Conservation (phyloP, 2,888 invertebrate genomes). For the Saturnia japonica region DNA sequence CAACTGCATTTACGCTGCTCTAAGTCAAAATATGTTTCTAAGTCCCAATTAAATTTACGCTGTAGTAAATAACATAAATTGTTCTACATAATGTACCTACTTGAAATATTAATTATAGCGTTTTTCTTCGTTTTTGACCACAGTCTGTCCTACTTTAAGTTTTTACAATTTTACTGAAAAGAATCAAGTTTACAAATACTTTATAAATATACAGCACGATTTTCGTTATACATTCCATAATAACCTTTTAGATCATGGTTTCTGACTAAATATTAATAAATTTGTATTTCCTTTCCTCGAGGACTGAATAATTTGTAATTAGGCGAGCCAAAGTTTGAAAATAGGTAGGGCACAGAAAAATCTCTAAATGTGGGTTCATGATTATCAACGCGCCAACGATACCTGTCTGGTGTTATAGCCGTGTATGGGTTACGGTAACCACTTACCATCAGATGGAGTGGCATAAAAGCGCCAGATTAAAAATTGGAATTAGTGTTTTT, state of each 20-base stretch:
- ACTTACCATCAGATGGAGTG: no score
- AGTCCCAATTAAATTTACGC: neutral
- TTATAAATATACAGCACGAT: no score
- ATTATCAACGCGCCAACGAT: no score
- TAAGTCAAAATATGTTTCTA: neutral
- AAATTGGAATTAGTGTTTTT: no score
- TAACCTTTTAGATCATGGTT: neutral
- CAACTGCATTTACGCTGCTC: conserved; percentile 2
- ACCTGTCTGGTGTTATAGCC: no score
- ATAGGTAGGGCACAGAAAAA: no score
- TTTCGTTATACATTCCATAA: no score
- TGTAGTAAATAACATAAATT: neutral
- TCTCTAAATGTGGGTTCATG: no score
- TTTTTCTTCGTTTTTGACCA: neutral
- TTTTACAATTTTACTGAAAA: neutral
- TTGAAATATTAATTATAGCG: neutral
- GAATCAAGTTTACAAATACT: no score
- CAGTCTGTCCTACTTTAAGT: neutral
- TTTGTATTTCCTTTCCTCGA: neutral
- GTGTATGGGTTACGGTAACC: no score
- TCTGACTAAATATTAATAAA: neutral
- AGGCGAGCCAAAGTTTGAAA: no score
- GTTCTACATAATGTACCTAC: neutral
- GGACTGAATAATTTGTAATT: neutral
- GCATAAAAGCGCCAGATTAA: no score